Evolutionary conservation across 2,113 vertebrate genomes (phyloP).

Genomic region (Rattus rattus): DNA sequence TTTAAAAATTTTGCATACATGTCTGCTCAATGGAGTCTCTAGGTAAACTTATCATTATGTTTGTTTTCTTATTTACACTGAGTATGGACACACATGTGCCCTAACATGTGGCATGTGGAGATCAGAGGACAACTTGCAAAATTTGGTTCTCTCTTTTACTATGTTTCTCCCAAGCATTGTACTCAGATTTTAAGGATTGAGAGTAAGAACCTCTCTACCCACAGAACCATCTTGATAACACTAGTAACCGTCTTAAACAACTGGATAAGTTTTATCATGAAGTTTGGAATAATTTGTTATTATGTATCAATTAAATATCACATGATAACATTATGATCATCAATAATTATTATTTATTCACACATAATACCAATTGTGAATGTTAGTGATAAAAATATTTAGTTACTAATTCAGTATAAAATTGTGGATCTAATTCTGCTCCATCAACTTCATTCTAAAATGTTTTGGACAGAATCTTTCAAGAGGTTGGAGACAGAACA

Average conservation of each 20-base stretch:
- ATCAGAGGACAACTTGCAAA: not conserved
- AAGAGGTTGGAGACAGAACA: too few relatives aligned
- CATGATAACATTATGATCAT: not conserved
- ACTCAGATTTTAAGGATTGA: not conserved
- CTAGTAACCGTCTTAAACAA: not conserved
- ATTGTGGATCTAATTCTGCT: not conserved
- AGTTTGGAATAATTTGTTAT: constrained; percentile 49
- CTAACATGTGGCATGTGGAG: not conserved
- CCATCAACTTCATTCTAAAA: not conserved
- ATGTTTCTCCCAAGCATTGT: not conserved
- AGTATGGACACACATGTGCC: too few relatives aligned
- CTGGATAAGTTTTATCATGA: constrained; percentile 58
- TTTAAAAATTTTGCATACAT: not conserved
- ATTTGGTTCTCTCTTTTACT: not conserved
- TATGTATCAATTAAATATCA: constrained; percentile 55
- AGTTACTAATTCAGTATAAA: not conserved
- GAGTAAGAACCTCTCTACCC: not conserved
- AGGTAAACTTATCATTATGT: not conserved
- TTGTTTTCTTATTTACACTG: not conserved
- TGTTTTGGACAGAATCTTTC: too few relatives aligned
- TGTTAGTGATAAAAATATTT: constrained; percentile 1
- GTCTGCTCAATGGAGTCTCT: constrained; percentile 34
- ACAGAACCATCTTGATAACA: not conserved
- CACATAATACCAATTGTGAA: not conserved
- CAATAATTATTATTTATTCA: constrained; percentile 49